phyloP scores from a whole-genome alignment of 2,888 invertebrate species.

The Protonemura montana region DNA sequence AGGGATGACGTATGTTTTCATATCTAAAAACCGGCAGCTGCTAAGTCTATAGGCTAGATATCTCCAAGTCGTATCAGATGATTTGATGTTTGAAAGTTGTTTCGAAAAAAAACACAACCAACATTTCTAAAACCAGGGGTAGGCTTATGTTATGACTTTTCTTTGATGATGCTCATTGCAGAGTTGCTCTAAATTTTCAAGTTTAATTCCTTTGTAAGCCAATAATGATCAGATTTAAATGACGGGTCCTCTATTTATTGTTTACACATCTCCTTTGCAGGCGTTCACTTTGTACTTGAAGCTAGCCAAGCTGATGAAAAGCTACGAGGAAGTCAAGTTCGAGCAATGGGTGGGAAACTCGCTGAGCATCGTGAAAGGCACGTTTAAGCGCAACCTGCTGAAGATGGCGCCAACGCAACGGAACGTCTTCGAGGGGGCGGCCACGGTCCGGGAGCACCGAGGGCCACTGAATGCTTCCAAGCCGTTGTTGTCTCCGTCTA shows the following conservation, averaged over 20 bases:
- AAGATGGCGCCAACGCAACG: constrained; percentile 59
- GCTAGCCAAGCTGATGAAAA: constrained; percentile 76
- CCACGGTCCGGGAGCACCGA: background rate
- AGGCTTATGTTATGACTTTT: too few relatives aligned
- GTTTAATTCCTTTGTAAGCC: too few relatives aligned
- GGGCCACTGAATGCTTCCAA: background rate
- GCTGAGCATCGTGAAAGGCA: constrained; percentile 68
- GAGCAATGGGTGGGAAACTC: constrained; percentile 75
- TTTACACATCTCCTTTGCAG: constrained; percentile 51
- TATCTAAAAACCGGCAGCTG: too few relatives aligned
- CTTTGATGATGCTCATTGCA: too few relatives aligned
- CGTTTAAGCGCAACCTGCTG: constrained; percentile 75
- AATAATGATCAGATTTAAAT: too few relatives aligned
- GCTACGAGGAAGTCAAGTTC: constrained; percentile 77
- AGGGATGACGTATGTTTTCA: constrained; percentile 66
- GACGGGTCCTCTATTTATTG: too few relatives aligned
- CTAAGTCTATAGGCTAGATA: too few relatives aligned
- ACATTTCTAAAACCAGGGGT: too few relatives aligned
- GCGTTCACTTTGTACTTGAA: constrained; percentile 81
- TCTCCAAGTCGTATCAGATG: too few relatives aligned
- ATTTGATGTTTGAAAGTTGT: too few relatives aligned
- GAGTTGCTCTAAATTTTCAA: too few relatives aligned
- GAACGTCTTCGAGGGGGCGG: constrained; percentile 15
- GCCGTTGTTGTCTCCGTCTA: background rate
- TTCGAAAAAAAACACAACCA: too few relatives aligned